Base-by-base conservation (phyloP, 2,113 vertebrate species). In the Oreochromis tanganicae region DNA sequence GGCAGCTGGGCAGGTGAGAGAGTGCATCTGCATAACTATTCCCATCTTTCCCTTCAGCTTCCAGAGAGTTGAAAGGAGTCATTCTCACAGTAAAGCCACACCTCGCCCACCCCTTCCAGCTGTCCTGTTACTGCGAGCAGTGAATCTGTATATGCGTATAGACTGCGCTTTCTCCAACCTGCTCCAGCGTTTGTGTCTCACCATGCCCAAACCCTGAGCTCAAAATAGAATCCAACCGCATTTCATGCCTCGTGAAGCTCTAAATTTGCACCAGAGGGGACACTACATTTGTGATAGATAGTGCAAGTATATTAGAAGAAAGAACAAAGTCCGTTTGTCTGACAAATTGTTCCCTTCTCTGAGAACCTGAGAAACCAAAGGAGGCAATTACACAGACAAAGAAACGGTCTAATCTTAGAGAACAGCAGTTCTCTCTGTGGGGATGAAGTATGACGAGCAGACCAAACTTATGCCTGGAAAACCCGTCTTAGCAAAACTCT, bases 221-320 rank as follows among this genome's bases (percentile, higher is more conserved):
- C 14, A 90, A 95, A 95, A 93, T 95, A 95, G 89, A 93, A 90
- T 32, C 87, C 88, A 92, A 87, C 87, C 91, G 92, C 83, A 94
- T 95, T 95, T 94, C 89, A 93, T 90, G 93, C 93, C 90, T 92
- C 46, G 17, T 38, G 87, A 90, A 94, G 87, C 93, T 91, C 80
- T 88, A 92, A 89, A 94, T 93, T 92, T 90, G 89, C 83, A 92
- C 90, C 90, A 83, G 84, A 91, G 90, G 88, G 80, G 89, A 89
- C 5, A 43, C 24, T 82, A 81, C 80, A 81, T 91, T 93, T 93
- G 82, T 86, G 81, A 92, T 85, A 61, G 82, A 93, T 86, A 87
- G 84, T 80, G 36, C 2, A 19, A 89, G 84, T 81, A 86, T 88
- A 88, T 94, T 90, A 89, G 52, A 36, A 83, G 50, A 29, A 87